Evolutionary conservation across 2,888 invertebrate species (phyloP), one percentile per base, ranked within the genome.

Genomic region (Eristalinus aeneus): DNA sequence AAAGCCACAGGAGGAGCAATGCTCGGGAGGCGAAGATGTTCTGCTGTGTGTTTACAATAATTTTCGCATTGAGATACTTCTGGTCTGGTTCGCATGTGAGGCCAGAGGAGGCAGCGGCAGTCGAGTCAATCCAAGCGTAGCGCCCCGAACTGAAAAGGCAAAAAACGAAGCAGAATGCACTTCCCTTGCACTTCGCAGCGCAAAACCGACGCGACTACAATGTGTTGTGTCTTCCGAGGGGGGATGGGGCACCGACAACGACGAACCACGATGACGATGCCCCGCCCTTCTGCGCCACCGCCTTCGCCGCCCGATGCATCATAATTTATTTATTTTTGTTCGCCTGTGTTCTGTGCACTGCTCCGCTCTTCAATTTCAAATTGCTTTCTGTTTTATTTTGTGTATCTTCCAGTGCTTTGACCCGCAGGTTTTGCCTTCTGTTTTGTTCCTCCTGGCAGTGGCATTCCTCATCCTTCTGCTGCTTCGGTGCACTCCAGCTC

Each of bases 271-370:
- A 27, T 60, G 58, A 32, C 71, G 61, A 67, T 65, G 72, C 56
- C 22, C 22, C 9, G 76, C 2, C n/a, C 39, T 27, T 2, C 27
- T 2, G 2, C 27, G 27, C 27, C 27, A 27, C 27, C 27, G 5
- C 39, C 39, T 4, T n/a, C 11, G 5, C 39, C 46, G 16, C 46
- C 60, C 74, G 77, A 63, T 72, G 80, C 80, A 80, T 71, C 80
- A 83, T 83, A 74, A 79, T 84, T 74, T 74, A 74, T 84, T 71
- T 54, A 60, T 67, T 65, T 79, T 79, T 71, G 23, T 16, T 68
- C 34, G 22, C 56, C 23, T 46, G 46, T 20, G 69, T 27, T 5
- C 22, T 46, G 34, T 20, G 32, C 58, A 20, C 23, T 81, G 65
- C 65, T 34, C 53, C 32, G 58, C 64, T 46, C 23, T 81, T 76